Conservation (phyloP, 2,797 vertebrate species). For the Danio kyathit region DNA sequence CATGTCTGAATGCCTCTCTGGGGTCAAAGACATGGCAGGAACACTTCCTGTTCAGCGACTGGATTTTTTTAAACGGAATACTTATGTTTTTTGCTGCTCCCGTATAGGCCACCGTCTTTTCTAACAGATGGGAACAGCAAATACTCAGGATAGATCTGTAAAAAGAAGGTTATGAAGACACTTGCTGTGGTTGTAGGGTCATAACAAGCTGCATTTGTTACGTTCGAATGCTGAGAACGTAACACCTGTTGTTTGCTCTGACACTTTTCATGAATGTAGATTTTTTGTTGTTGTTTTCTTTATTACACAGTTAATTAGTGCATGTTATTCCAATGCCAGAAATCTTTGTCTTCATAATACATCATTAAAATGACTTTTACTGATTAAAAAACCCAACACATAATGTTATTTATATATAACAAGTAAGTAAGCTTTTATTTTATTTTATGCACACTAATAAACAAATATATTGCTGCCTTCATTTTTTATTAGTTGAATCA, state of each 20-base stretch:
- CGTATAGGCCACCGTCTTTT: slow-evolving; percentile 23
- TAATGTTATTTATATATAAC: too few relatives aligned
- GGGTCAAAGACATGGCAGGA: slow-evolving; percentile 42
- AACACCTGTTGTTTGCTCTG: background rate
- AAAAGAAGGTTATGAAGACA: background rate
- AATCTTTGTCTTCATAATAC: too few relatives aligned
- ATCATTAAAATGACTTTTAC: too few relatives aligned
- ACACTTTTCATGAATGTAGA: background rate
- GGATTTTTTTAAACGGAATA: slow-evolving; percentile 33
- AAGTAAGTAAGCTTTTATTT: too few relatives aligned
- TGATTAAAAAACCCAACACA: too few relatives aligned
- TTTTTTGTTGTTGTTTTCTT: too few relatives aligned
- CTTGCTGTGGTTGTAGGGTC: background rate
- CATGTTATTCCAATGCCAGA: too few relatives aligned
- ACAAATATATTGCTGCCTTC: too few relatives aligned
- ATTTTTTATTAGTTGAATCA: too few relatives aligned
- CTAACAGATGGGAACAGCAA: slow-evolving; percentile 44
- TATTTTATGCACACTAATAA: too few relatives aligned
- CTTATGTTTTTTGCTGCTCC: slow-evolving; percentile 44
- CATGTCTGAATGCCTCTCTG: slow-evolving; percentile 29
- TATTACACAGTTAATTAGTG: too few relatives aligned
- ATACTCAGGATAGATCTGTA: slow-evolving; percentile 14
- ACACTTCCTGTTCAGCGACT: slow-evolving; percentile 2
- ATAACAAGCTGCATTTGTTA: background rate
- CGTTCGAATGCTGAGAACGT: background rate